phyloP scores from a whole-genome alignment of 1,140 invertebrate genomes.

The Conus betulinus region DNA sequence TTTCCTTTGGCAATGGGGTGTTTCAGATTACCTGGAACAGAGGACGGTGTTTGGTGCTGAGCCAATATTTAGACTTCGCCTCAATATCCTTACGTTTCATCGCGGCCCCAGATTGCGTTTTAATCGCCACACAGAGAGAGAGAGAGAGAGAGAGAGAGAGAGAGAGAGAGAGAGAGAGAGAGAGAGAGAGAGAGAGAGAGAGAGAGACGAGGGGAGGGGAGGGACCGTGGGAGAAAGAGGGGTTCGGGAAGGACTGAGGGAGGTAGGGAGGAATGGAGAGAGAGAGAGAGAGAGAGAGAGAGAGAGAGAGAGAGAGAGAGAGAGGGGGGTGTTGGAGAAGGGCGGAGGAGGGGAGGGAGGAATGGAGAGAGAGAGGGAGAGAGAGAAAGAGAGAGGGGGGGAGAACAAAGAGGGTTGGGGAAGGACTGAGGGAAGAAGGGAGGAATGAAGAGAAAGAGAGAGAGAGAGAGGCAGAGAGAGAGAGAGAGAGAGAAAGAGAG shows the following conservation, averaged over 20 bases:
- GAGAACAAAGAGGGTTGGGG: not conserved
- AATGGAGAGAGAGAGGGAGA: conserved; percentile 50
- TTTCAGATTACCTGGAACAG: not conserved
- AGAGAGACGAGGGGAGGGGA: not conserved
- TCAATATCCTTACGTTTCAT: not conserved
- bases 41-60: not conserved
- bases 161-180: conserved; percentile 51
- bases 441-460: not conserved
- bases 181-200: conserved; percentile 41
- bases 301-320: no score
- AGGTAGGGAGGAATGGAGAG: conserved; percentile 43
- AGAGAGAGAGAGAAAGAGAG: conserved; percentile 34
- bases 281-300: conserved; percentile 49
- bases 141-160: conserved; percentile 55
- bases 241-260: conserved; percentile 58
- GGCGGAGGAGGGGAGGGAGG: conserved; percentile 54
- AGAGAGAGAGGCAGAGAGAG: not conserved
- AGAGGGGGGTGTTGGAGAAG: conserved; percentile 44
- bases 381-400: conserved; percentile 24
- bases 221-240: no score
- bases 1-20: not conserved
- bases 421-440: not conserved
- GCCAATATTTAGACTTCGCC: not conserved
- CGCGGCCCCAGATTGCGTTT: not conserved
- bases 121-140: not conserved